Evolutionary conservation across 2,888 invertebrate species (phyloP).

Genomic region (Drosophila trichaetosa): DNA sequence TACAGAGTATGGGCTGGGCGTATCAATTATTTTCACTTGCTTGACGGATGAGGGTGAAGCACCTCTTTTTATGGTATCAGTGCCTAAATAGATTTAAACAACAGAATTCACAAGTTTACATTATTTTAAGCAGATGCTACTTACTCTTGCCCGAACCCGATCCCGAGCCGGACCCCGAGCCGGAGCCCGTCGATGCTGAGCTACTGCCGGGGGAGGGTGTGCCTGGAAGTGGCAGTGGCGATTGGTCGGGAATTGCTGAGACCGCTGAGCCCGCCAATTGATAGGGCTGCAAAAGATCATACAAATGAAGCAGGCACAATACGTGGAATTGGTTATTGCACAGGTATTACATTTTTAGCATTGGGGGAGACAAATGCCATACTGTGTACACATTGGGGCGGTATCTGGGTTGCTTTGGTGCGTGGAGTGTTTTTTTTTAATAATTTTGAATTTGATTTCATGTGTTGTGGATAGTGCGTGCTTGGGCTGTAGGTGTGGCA

Average conservation of each 20-base stretch:
- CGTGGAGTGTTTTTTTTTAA: conserved; percentile 12
- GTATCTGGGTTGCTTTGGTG: conserved; percentile 33
- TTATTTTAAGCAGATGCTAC: conserved; percentile 11
- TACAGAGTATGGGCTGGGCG: conserved; percentile 83
- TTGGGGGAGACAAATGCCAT: conserved; percentile 14
- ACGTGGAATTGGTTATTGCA: conserved; percentile 41
- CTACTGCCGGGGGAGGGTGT: conserved; percentile 94
- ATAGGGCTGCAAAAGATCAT: conserved; percentile 83
- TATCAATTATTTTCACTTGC: conserved; percentile 83
- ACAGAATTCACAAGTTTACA: not conserved
- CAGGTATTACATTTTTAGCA: not conserved
- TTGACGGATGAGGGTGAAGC: conserved; percentile 84
- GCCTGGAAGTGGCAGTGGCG: conserved; percentile 89
- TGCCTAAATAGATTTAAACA: conserved; percentile 69
- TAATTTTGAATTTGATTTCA: conserved; percentile 64
- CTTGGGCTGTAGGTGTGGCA: conserved; percentile 31
- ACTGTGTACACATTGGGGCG: conserved; percentile 18
- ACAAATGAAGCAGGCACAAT: conserved; percentile 29
- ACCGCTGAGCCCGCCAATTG: conserved; percentile 87
- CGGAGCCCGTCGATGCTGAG: conserved; percentile 92
- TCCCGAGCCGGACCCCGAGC: conserved; percentile 88
- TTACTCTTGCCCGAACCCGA: conserved; percentile 86
- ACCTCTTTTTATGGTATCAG: conserved; percentile 85
- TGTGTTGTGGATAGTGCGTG: conserved; percentile 32
- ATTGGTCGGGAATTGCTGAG: conserved; percentile 87